Evolutionary conservation across 2,113 vertebrate genomes (phyloP).

Genomic region (Aspidoscelis tigris): DNA sequence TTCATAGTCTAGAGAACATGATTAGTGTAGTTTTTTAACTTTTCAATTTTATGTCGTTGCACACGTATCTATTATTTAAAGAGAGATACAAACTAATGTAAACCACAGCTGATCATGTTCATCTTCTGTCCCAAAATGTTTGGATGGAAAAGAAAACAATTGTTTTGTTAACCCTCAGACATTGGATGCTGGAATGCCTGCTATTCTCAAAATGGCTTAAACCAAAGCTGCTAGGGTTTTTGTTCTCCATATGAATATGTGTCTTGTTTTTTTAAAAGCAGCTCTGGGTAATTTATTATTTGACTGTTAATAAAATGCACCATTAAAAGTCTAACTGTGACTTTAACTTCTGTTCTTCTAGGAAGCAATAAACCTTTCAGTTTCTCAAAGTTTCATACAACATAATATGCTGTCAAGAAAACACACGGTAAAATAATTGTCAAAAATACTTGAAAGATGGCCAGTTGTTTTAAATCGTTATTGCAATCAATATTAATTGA

Average conservation of each 20-base stretch:
- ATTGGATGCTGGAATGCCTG: background rate
- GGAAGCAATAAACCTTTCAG: constrained; percentile 41
- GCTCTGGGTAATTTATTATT: constrained; percentile 33
- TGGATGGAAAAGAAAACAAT: background rate
- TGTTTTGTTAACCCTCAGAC: background rate
- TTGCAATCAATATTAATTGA: accelerated
- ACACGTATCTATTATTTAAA: background rate
- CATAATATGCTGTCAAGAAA: background rate
- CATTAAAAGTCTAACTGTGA: constrained; percentile 11
- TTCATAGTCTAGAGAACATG: too few species aligned
- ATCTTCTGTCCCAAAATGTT: background rate
- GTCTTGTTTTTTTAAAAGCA: constrained; percentile 4
- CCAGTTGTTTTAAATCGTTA: background rate
- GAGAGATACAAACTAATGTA: background rate
- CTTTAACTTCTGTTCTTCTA: constrained; percentile 21
- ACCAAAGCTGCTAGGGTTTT: constrained; percentile 1
- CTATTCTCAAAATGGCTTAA: background rate
- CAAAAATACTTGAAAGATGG: background rate
- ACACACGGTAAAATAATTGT: background rate
- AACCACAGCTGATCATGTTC: background rate
- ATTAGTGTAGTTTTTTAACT: too few species aligned
- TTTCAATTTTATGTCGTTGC: too few species aligned
- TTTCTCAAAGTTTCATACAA: background rate
- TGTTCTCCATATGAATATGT: background rate
- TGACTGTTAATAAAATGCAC: constrained; percentile 38